A percentile compares a stretch with the other conserved stretches of the same genome.
These are phyloP conservation scores for Pomacea maculata DNA, from an alignment of 1,140 invertebrate genomes.

Conservation along the genomic window DNA sequence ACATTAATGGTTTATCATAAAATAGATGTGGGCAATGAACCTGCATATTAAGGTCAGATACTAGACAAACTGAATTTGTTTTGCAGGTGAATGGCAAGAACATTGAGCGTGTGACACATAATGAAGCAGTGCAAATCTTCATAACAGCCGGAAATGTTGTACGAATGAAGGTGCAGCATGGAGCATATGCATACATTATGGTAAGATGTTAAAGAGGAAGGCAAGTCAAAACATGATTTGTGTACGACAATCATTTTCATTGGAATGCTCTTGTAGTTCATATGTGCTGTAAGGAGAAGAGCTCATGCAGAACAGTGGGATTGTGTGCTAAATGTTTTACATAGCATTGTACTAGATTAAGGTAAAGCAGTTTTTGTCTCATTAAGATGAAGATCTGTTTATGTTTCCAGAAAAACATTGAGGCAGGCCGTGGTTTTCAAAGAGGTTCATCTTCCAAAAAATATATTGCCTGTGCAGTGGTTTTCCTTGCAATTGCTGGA, in stretches of 20 bases:
- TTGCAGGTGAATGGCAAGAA: slow-evolving; percentile 57
- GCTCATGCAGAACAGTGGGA: too few relatives aligned
- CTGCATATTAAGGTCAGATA: too few relatives aligned
- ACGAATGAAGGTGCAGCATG: slow-evolving; percentile 49
- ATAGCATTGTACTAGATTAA: too few relatives aligned
- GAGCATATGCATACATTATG: slow-evolving; percentile 48
- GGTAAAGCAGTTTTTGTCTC: too few relatives aligned
- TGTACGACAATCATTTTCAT: too few relatives aligned
- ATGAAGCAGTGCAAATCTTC: slow-evolving; percentile 58
- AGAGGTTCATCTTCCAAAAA: neutral
- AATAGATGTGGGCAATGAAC: too few relatives aligned
- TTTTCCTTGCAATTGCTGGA: slow-evolving; percentile 3
- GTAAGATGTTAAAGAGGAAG: slow-evolving; percentile 33
- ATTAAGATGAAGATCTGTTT: too few relatives aligned
- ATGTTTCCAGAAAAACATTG: slow-evolving; percentile 1
- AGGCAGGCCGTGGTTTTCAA: too few relatives aligned
- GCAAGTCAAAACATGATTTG: neutral
- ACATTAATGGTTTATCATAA: too few relatives aligned
- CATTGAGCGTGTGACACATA: slow-evolving; percentile 52
- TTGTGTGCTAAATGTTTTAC: too few relatives aligned
- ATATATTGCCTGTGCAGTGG: neutral
- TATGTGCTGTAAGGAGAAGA: too few relatives aligned
- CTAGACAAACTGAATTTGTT: neutral
- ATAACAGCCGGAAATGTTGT: slow-evolving; percentile 53
- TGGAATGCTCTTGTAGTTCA: too few relatives aligned